Conservation (phyloP, 2,797 vertebrate genomes). For the Pachyuromys duprasi region DNA sequence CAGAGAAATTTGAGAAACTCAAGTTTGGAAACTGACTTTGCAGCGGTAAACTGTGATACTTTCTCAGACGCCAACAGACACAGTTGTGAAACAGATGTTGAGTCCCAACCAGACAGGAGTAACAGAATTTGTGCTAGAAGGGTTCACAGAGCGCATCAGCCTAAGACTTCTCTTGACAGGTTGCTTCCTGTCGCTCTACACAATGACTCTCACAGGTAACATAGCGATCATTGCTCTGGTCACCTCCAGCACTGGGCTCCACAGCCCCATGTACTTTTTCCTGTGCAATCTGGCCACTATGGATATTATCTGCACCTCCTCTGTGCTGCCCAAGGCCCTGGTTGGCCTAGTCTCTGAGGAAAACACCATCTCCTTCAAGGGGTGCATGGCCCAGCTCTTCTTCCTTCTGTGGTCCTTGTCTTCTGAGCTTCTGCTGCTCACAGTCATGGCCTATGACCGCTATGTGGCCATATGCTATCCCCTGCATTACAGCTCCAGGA, state of each 20-base stretch:
- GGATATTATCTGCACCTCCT: constrained; percentile 66
- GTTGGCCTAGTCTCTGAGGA: background rate
- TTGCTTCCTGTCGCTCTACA: constrained; percentile 35
- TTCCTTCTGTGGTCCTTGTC: constrained; percentile 66
- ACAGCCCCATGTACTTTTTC: constrained; percentile 80
- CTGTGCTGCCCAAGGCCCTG: constrained; percentile 71
- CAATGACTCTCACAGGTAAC: constrained; percentile 59
- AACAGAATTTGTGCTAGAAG: constrained; percentile 65
- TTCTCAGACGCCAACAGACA: background rate
- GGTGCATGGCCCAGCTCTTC: constrained; percentile 72
- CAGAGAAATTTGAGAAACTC: background rate
- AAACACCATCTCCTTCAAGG: constrained; percentile 65
- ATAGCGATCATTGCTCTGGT: constrained; percentile 61
- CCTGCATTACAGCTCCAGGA: constrained; percentile 48
- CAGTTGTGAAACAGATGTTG: background rate
- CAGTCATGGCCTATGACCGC: constrained; percentile 66
- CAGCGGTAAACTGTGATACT: background rate
- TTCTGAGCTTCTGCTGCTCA: constrained; percentile 72
- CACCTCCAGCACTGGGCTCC: constrained; percentile 42
- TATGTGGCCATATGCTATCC: constrained; percentile 38
- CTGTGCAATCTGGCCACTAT: constrained; percentile 72
- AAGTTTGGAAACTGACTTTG: background rate
- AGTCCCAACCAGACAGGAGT: constrained; percentile 13
- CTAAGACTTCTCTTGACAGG: constrained; percentile 26
- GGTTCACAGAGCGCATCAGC: constrained; percentile 37